Conservation (phyloP, 2,888 invertebrate genomes). For the Athripsodes cinereus region DNA sequence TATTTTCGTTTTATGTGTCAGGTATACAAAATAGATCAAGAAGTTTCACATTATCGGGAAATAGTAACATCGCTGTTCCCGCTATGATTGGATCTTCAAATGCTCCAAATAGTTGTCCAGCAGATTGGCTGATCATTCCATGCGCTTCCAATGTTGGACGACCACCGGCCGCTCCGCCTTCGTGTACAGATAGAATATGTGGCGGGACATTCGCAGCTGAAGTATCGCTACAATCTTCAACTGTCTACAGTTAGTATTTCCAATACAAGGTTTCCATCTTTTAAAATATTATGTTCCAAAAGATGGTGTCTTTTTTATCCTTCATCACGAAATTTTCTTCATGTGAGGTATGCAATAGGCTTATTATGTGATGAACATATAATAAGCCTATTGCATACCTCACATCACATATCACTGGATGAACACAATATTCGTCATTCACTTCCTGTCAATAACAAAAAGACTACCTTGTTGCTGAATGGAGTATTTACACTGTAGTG, state of each 20-base stretch:
- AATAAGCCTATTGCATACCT: too few species aligned
- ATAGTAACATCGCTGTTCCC: constrained; percentile 61
- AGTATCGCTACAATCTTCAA: constrained; percentile 58
- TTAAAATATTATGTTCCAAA: too few species aligned
- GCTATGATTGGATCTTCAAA: constrained; percentile 64
- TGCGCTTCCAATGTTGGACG: constrained; percentile 67
- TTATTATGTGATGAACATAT: too few species aligned
- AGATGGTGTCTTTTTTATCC: too few species aligned
- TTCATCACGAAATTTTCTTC: too few species aligned
- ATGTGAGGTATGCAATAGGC: too few species aligned
- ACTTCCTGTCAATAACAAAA: too few species aligned
- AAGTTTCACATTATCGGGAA: constrained; percentile 72
- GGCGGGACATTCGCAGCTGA: constrained; percentile 76
- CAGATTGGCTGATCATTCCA: constrained; percentile 76
- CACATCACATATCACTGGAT: too few species aligned
- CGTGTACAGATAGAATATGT: constrained; percentile 75
- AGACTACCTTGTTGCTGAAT: too few species aligned
- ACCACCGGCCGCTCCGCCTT: constrained; percentile 48
- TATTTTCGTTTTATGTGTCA: background rate
- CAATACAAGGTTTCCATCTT: too few species aligned
- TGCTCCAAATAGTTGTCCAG: constrained; percentile 63
- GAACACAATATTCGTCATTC: too few species aligned
- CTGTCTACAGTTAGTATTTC: constrained; percentile 64
- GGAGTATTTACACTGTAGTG: too few species aligned
- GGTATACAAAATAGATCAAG: constrained; percentile 59